These are phyloP conservation scores for Bubo blakistoni DNA, from an alignment of 2,113 vertebrate species.

Conservation along the genomic window DNA sequence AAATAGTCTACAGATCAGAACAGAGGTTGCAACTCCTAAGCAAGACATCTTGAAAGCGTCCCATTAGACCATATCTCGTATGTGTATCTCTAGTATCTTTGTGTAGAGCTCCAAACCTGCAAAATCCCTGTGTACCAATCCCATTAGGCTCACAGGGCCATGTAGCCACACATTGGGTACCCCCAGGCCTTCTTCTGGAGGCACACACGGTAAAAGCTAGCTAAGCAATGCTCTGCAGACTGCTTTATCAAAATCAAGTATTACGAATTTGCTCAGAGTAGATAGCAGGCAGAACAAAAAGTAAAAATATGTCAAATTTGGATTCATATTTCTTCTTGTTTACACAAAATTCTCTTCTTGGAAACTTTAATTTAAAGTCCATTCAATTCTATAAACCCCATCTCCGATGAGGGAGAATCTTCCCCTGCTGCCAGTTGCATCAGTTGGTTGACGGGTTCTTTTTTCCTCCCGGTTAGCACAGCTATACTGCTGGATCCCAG, in stretches of 20 bases:
- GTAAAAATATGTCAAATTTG: not conserved
- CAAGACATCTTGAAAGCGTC: not conserved
- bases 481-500: not conserved
- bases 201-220: not conserved
- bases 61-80: not conserved
- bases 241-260: not conserved
- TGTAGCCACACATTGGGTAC: rapidly evolving
- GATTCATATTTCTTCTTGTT: not conserved
- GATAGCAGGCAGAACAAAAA: not conserved
- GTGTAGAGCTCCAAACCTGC: not conserved
- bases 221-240: not conserved
- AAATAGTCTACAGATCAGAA: not conserved
- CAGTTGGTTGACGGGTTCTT: rapidly evolving
- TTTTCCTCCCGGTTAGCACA: not conserved
- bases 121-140: not conserved
- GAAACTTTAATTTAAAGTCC: not conserved
- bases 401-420: not conserved
- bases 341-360: not conserved
- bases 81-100: not conserved
- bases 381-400: not conserved
- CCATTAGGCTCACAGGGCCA: not conserved
- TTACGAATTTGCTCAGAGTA: not conserved
- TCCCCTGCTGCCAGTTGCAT: not conserved
- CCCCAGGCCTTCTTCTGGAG: not conserved
- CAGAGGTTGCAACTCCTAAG: not conserved